Base-by-base conservation (phyloP, 2,797 vertebrate species). In the Enteromius paludinosus region DNA sequence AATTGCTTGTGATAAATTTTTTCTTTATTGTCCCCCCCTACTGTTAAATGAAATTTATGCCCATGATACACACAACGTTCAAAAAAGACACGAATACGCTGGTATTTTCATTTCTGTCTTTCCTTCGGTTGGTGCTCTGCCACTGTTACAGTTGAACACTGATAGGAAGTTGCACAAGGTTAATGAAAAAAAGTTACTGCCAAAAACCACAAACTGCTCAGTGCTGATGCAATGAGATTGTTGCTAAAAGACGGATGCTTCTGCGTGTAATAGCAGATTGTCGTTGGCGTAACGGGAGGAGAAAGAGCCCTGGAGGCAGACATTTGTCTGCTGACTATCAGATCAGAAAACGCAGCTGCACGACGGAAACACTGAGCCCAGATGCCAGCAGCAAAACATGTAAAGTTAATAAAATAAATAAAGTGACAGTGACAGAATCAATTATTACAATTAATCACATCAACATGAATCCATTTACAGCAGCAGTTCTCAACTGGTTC, bases 141-240 rank as follows among this genome's bases (percentile, higher is more conserved):
- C 5, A 82, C 87, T 87, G 85, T 81, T 90, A 88, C 86, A 17
- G 89, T 89, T 88, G 28, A 72, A 78, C 43, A 87, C 87, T 90
- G 87, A 85, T 84, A 92, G 91, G 92, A 94, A 91, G 90, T 93
- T 93, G 92, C 91, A 90, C 92, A 94, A 94, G 87, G 61, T 71
- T 18, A 86, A 91, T 88, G 87, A 81, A 91, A 88, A 38, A 90
- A 92, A 92, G 87, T 88, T 90, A 86, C 88, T 81, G 78, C 89
- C 90, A 84, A 87, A 81, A 90, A 92, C 91, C 93, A 90, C 93
- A 92, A 93, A 93, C 92, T 81, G 90, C 91, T 93, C 83, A 75
- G 84, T 83, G 71, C 89, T 92, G 90, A 90, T 85, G 90, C 90
- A 91, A 92, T 87, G 88, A 83, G 87, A 89, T 91, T 87, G 87